Percentiles rank a stretch among this genome's conserved stretches.
These are phyloP conservation scores for Nesospiza acunhae DNA, from an alignment of 2,113 vertebrate genomes.

Conservation along the genomic window DNA sequence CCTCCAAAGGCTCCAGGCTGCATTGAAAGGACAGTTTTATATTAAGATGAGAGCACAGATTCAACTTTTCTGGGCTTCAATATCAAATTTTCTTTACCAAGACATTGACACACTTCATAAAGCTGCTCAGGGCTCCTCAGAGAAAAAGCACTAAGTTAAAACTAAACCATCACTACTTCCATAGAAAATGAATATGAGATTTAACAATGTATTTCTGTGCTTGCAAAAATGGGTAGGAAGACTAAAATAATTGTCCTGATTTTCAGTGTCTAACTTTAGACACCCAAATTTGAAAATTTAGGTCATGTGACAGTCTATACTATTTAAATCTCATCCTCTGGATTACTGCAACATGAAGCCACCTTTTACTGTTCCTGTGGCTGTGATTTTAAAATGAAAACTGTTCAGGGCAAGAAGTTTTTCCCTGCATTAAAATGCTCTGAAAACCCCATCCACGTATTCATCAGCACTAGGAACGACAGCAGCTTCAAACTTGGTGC, in stretches of 20 bases:
- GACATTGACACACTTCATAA: slow-evolving; percentile 54
- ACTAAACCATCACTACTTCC: slow-evolving; percentile 24
- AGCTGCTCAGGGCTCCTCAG: neutral
- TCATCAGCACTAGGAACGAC: neutral
- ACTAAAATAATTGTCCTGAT: slow-evolving; percentile 65
- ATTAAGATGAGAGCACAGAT: neutral
- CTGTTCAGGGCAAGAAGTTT: neutral
- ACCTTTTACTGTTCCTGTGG: neutral
- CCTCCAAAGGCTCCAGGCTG: neutral
- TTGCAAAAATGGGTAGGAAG: slow-evolving; percentile 44
- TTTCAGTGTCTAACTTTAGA: slow-evolving; percentile 60
- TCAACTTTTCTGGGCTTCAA: neutral
- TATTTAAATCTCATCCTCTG: slow-evolving; percentile 48
- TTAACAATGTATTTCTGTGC: slow-evolving; percentile 16
- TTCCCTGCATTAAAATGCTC: neutral
- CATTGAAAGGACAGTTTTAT: neutral
- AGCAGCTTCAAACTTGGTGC: neutral
- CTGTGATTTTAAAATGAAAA: neutral
- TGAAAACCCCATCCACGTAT: neutral
- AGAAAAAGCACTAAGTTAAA: slow-evolving; percentile 38
- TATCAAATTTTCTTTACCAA: slow-evolving; percentile 27
- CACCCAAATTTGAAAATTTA: slow-evolving; percentile 34
- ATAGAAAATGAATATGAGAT: neutral
- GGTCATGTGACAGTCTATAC: slow-evolving; percentile 41
- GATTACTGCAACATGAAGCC: neutral